Evolutionary conservation across 92 coral and sea anemone species (phyloP).

Genomic region (Blastomussa wellsi): DNA sequence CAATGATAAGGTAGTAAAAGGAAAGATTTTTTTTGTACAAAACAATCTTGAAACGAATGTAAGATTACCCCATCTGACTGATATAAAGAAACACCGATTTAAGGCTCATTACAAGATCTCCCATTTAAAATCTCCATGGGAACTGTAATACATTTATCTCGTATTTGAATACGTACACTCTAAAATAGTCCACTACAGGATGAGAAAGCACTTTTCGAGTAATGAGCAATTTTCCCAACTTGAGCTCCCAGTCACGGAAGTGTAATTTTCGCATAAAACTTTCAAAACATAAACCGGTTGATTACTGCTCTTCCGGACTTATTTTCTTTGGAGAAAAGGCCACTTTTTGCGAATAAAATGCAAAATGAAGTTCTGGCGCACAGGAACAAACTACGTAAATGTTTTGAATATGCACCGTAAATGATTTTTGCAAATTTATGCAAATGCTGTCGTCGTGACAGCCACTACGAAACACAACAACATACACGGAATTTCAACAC

Average conservation of each 20-base stretch:
- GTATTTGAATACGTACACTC: conserved; percentile 2
- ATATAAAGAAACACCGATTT: background rate
- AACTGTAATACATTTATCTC: conserved; percentile 28
- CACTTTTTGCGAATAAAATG: background rate
- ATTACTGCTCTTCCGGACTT: no score
- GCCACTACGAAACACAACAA: conserved; percentile 41
- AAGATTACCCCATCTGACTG: background rate
- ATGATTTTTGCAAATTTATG: conserved; percentile 57
- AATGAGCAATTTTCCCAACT: conserved; percentile 5
- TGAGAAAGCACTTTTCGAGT: conserved; percentile 36
- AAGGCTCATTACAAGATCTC: conserved; percentile 28
- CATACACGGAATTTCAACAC: conserved; percentile 72
- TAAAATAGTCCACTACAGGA: background rate
- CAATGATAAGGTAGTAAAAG: background rate
- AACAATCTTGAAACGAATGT: background rate
- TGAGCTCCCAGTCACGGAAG: conserved; percentile 37
- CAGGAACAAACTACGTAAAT: background rate
- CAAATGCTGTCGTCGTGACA: conserved; percentile 71
- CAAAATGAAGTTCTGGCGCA: conserved; percentile 1
- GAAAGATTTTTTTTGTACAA: background rate
- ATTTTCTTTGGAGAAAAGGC: background rate
- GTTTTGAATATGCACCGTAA: conserved; percentile 16
- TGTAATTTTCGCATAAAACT: background rate
- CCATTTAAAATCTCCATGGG: conserved; percentile 25
- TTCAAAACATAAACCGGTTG: background rate